Evolutionary conservation across 2,888 invertebrate species (phyloP).

Genomic region (Octonoba sinensis): DNA sequence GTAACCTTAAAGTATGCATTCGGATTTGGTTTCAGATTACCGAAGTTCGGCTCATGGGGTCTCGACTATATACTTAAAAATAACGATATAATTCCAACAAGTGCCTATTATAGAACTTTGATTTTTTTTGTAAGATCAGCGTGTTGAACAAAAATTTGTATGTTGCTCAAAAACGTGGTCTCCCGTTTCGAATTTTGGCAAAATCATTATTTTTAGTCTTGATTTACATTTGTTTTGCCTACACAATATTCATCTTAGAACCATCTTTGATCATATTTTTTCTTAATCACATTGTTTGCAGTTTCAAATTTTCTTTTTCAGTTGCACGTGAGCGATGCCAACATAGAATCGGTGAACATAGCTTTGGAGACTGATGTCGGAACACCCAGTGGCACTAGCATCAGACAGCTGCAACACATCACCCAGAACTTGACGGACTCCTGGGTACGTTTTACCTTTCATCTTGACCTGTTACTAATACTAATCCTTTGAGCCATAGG

Average conservation of each 20-base stretch:
- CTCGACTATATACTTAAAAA: too few species aligned
- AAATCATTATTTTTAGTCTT: neutral
- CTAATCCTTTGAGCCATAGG: too few species aligned
- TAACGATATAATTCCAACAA: too few species aligned
- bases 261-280: neutral
- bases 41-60: too few species aligned
- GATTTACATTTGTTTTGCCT: neutral
- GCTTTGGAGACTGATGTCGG: conserved; percentile 52
- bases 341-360: conserved; percentile 34
- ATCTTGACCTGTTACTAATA: too few species aligned
- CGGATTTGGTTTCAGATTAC: too few species aligned
- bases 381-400: conserved; percentile 45
- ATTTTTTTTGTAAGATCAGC: too few species aligned
- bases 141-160: too few species aligned
- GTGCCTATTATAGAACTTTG: too few species aligned
- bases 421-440: conserved; percentile 47
- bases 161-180: too few species aligned
- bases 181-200: too few species aligned
- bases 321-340: conserved; percentile 49
- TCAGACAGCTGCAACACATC: conserved; percentile 36
- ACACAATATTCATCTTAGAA: neutral
- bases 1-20: too few species aligned
- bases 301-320: conserved; percentile 6
- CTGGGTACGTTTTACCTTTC: conserved; percentile 32
- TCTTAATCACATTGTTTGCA: neutral